These are phyloP conservation scores for Pachypanchax playfairii DNA, from an alignment of 2,113 vertebrate genomes.

Conservation along the genomic window DNA sequence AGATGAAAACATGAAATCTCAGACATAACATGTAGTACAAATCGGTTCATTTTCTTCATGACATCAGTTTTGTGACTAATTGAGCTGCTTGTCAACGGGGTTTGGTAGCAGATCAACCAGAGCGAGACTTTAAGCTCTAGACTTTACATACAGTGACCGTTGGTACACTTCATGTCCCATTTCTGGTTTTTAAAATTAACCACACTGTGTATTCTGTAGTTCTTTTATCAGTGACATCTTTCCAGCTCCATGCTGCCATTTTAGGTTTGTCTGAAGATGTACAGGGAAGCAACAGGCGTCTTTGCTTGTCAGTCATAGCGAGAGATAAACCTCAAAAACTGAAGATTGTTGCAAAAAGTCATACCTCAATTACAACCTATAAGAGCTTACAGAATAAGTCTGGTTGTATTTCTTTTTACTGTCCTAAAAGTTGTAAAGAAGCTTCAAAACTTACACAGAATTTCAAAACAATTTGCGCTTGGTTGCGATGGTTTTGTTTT, in stretches of 20 bases:
- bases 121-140: conserved; percentile 52
- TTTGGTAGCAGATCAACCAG: conserved; percentile 33
- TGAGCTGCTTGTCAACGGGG: conserved; percentile 43
- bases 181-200: conserved; percentile 22
- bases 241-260: conserved; percentile 58
- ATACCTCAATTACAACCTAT: conserved; percentile 52
- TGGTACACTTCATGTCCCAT: conserved; percentile 11
- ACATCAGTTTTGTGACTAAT: conserved; percentile 34
- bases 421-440: background rate
- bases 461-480: too few relatives aligned
- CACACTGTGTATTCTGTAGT: conserved; percentile 11
- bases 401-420: conserved; percentile 18
- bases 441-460: too few relatives aligned
- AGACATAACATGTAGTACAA: conserved; percentile 17
- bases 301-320: conserved; percentile 10
- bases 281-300: conserved; percentile 30
- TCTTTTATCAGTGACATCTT: conserved; percentile 28
- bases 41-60: conserved; percentile 28
- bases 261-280: conserved; percentile 55
- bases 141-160: conserved; percentile 24
- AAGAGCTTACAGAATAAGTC: conserved; percentile 31
- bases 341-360: conserved; percentile 39
- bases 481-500: too few relatives aligned
- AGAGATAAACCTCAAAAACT: conserved; percentile 22
- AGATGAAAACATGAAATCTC: conserved; percentile 15